Evolutionary conservation across 2,888 invertebrate genomes (phyloP).

Genomic region (Metalampra italica): DNA sequence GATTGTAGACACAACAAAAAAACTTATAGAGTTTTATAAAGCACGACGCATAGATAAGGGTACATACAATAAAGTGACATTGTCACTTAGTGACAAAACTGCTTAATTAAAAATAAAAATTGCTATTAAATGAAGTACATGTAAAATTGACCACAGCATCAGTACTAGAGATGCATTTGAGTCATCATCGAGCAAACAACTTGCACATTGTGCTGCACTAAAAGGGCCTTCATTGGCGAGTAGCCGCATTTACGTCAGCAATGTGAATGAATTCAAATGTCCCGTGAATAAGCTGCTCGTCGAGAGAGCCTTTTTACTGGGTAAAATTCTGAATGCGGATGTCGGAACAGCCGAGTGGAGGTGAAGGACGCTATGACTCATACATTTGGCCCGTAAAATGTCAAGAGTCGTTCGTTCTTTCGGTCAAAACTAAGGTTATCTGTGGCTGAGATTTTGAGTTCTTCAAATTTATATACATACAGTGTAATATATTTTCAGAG

Average conservation of each 20-base stretch:
- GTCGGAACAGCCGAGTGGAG: constrained; percentile 45
- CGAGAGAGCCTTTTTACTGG: constrained; percentile 37
- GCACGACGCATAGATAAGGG: no score
- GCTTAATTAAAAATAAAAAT: no score
- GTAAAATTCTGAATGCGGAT: constrained; percentile 60
- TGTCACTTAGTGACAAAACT: no score
- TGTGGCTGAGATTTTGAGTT: constrained; percentile 1
- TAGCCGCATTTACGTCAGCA: constrained; percentile 33
- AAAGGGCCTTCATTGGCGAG: constrained; percentile 24
- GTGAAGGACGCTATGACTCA: constrained; percentile 72
- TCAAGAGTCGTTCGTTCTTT: constrained; percentile 28
- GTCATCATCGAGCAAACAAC: constrained; percentile 18
- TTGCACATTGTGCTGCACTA: constrained; percentile 18
- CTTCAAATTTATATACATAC: not conserved
- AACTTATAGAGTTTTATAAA: no score
- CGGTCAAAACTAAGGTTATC: constrained; percentile 1
- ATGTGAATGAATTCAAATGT: constrained; percentile 50
- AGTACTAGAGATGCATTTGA: constrained; percentile 16
- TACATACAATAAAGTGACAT: no score
- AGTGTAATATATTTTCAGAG: no score
- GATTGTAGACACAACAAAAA: no score
- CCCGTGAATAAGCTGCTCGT: constrained; percentile 35
- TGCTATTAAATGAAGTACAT: no score
- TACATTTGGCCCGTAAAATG: constrained; percentile 44
- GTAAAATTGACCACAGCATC: constrained; percentile 1